Base-by-base conservation (phyloP, 2,888 invertebrate genomes). In the Julus scandinavius region DNA sequence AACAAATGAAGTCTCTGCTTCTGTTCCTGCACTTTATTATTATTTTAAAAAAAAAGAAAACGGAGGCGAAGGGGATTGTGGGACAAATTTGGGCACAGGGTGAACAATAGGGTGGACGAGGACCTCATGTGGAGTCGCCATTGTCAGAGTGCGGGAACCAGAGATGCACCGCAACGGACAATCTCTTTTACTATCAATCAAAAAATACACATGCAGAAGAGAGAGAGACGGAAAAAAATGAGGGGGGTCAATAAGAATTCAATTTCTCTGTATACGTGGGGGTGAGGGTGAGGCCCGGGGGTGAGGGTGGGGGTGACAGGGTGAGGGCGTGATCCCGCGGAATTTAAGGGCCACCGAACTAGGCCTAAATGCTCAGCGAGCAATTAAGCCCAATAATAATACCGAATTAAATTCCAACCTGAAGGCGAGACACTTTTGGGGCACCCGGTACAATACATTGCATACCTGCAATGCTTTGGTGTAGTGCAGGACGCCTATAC, bases 101-200 rank as follows among this genome's bases (percentile, higher is more conserved):
- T 72, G 72, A 72, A 72, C 72, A 72, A 72, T 72, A n/a, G 72
- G 29, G 72, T 72, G 72, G 72, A 72, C 72, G 72, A 72, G 29
- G 72, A 72, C 72, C 29, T 72, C 72, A 72, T n/a, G 72, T 20
- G 72, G 72, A 72, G 72, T n/a, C 15, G 72, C 72, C 72, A 72
- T 72, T 72, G 72, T 72, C 72, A 20, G 72, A 72, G 72, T 72
- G 72, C 72, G 72, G 72, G 72, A 72, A 72, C 72, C 72, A 72
- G 72, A 72, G 72, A 72, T 72, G 72, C 72, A 29, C 72, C 72
- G 72, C 72, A 29, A 63, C 9, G 63, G 63, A 63, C 63, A 63
- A 63, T 63, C 63, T n/a, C 29, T 72, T 72, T 72, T 72, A 29
- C 72, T 72, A 72, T 72, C 72, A 72, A 72, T 72, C 72, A 72